These are phyloP conservation scores for Phengaris alcon DNA, from an alignment of 2,888 invertebrate species.

Conservation along the genomic window DNA sequence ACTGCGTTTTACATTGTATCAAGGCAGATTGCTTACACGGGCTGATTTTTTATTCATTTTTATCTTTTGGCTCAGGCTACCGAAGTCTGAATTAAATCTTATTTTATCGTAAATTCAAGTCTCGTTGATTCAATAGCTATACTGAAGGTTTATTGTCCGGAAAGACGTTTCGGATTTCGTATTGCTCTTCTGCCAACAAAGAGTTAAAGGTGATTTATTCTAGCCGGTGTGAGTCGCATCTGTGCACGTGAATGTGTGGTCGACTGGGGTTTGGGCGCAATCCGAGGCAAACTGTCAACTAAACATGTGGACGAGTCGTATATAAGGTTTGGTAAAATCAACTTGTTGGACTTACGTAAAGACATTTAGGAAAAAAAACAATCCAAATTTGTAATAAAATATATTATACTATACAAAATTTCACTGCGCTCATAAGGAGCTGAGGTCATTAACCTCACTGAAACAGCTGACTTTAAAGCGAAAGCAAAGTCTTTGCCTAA, in stretches of 20 bases:
- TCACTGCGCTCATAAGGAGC: no score
- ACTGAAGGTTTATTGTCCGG: conserved; percentile 1
- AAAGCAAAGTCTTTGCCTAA: no score
- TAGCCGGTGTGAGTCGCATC: not conserved
- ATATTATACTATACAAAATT: no score
- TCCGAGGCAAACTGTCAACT: not conserved
- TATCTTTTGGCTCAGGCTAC: not conserved
- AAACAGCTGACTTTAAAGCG: no score
- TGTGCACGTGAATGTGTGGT: not conserved
- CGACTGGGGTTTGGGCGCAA: conserved; percentile 2
- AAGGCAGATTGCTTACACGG: no score
- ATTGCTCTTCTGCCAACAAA: conserved; percentile 18
- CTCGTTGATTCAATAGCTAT: not conserved
- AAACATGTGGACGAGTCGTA: not conserved
- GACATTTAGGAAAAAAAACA: no score
- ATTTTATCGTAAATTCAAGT: not conserved
- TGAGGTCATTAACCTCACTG: no score
- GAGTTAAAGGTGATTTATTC: conserved; percentile 16
- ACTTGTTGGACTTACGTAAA: no score
- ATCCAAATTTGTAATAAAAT: no score
- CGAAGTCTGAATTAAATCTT: not conserved
- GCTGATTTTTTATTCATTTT: no score
- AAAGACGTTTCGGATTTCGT: conserved; percentile 15
- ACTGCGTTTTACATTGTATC: no score
- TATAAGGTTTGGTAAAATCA: no score